These are phyloP conservation scores for Paracentrotus lividus DNA, from an alignment of 53 echinoderm and acorn worm species.

Conservation along the genomic window DNA sequence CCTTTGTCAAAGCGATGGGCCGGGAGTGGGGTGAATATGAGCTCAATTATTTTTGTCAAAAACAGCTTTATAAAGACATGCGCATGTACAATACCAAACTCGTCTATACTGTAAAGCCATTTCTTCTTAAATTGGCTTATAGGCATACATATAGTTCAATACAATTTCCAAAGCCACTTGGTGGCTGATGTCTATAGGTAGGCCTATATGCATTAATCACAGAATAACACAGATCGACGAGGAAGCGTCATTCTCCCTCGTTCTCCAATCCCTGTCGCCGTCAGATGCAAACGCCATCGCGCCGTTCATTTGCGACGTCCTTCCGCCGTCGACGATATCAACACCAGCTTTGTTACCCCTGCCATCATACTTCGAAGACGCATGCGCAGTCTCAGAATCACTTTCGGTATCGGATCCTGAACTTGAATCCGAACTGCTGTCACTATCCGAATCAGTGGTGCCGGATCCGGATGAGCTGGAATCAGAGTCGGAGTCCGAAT, in stretches of 20 bases:
- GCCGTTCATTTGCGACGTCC: slow-evolving; percentile 37
- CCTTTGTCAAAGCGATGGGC: too few species aligned
- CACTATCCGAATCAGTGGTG: slow-evolving; percentile 32
- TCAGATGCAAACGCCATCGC: slow-evolving; percentile 42
- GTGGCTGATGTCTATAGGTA: not conserved
- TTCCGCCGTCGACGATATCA: slow-evolving; percentile 13
- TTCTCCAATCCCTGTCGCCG: not conserved
- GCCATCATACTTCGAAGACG: not conserved
- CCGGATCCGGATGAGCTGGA: slow-evolving; percentile 41
- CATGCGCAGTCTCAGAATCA: not conserved
- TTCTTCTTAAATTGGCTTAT: too few species aligned
- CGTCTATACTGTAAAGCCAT: too few species aligned
- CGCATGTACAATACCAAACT: too few species aligned
- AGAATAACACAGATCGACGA: slow-evolving; percentile 43
- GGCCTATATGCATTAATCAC: not conserved
- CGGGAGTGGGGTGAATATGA: too few species aligned
- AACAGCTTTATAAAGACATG: too few species aligned
- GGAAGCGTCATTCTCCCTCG: not conserved
- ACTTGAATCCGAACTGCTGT: not conserved
- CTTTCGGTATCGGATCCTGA: slow-evolving; percentile 44
- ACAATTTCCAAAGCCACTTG: not conserved
- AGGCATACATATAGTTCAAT: too few species aligned
- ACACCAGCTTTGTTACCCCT: not conserved
- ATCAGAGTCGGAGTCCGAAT: slow-evolving; percentile 48
- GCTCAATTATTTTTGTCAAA: too few species aligned